Evolutionary conservation across 2,797 vertebrate genomes (phyloP), one percentile per base, ranked within the genome.

Genomic region (Sandelia bainsii): DNA sequence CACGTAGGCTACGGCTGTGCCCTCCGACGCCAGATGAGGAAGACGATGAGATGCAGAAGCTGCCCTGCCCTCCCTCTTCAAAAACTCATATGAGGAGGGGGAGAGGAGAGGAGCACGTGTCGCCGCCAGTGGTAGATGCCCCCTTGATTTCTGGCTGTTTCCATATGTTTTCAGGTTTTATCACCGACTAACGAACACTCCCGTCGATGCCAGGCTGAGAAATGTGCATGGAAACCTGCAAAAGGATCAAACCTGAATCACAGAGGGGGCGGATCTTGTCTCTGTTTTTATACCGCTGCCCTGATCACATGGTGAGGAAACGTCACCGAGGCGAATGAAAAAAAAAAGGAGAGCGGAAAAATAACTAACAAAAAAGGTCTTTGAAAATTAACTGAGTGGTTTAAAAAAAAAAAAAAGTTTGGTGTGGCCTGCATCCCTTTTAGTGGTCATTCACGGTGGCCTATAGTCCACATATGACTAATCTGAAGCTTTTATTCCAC

Each of bases 251-350:
- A 93, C 91, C 93, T 90, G 91, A 94, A 92, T 95, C 95, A 93
- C 78, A 83, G 80, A 93, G 92, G 95, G 96, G 96, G 95, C 95
- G 95, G 96, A 90, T 85, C 96, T 93, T 82, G 49, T 75, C 67
- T 71, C 56, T 20, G 4, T 64, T 89, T 95, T 95, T 96, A 95
- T 95, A 95, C 90, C 73, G 53, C 83, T 81, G 53, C 65, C 69
- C 84, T 80, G 92, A 78, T 97, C 97, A 98, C 97, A 93, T 96
- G 97, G 94, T 53, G 42, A 14, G 45, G 56, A 65, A 59, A 90
- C 94, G 94, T 95, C 94, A 95, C 84, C 19, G 20, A 27, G 74
- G 72, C 74, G 60, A 83, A 84, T 63, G 72, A 80, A 72, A 65
- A 81, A 82, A 72, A 62, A 53, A 71, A 60, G 81, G 73, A 72